A percentile compares a stretch with the other conserved stretches of the same genome.
These are phyloP conservation scores for Erebia ligea DNA, from an alignment of 2,888 invertebrate species.

Conservation along the genomic window DNA sequence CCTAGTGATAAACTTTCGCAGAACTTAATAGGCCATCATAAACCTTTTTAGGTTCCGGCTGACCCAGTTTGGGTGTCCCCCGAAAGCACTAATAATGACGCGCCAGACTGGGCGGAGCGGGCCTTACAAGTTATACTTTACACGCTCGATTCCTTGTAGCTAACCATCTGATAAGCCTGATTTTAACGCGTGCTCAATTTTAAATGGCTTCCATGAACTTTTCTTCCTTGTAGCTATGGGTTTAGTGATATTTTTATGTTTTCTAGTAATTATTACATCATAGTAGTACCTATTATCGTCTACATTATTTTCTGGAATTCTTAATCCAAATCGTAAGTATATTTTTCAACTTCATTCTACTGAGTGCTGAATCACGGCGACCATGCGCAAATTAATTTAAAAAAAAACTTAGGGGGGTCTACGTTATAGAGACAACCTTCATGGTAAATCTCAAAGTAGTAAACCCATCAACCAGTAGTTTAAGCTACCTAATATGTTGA, in stretches of 20 bases:
- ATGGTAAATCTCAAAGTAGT: too few relatives aligned
- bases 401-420: too few relatives aligned
- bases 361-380: too few relatives aligned
- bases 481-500: too few relatives aligned
- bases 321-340: too few relatives aligned
- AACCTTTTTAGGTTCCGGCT: constrained; percentile 29
- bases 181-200: constrained; percentile 20
- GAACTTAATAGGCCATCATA: neutral
- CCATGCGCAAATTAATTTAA: too few relatives aligned
- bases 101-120: constrained; percentile 59
- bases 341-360: too few relatives aligned
- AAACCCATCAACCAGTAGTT: too few relatives aligned
- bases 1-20: neutral
- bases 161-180: constrained; percentile 14
- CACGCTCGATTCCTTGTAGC: constrained; percentile 19
- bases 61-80: constrained; percentile 59
- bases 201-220: constrained; percentile 15
- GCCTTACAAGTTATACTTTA: constrained; percentile 41
- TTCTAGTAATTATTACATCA: neutral
- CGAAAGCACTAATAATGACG: constrained; percentile 47
- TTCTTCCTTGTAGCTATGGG: neutral
- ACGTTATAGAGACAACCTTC: too few relatives aligned
- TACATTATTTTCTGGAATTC: neutral
- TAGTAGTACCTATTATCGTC: too few relatives aligned
- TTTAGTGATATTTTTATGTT: constrained; percentile 24